Evolutionary conservation across 2,113 vertebrate genomes (phyloP), one percentile per base, ranked within the genome.

Genomic region (Drymodes brunneopygia): DNA sequence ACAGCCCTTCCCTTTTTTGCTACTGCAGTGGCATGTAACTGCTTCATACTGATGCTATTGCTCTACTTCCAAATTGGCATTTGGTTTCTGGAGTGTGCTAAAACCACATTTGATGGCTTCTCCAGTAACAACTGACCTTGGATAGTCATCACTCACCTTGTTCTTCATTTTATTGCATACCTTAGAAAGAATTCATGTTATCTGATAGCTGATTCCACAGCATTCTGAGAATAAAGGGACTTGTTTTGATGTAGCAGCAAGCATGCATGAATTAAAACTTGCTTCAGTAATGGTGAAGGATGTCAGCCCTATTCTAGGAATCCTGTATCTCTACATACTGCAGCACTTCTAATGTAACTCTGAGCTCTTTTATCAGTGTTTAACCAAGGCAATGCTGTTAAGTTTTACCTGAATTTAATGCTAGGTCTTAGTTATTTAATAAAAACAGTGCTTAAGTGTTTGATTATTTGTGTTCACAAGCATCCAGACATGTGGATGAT

Each of bases 1-100:
- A 23, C 35, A 78, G 51, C 42, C 31, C 15, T 24, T 86, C 62
- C 33, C 5, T n/a, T 73, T 78, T 58, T 72, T 82, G 31, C 24
- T 75, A 17, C 58, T 86, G 31, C 50, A 47, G 0, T 23, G 45
- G 29, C 25, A 53, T 0, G 0, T 8, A 57, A 86, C 22, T 94
- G 66, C 82, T 69, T 82, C 54, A 29, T 51, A 25, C 23, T 38
- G 66, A 50, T 25, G 15, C 33, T 77, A 29, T 0, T 69, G 20
- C 45, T 92, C 15, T 62, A 15, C 36, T 70, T 83, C 36, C 42
- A 81, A 73, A 50, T 16, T 56, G 51, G 54, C 56, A 29, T 88
- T 42, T 83, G 45, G 31, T 86, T 88, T 73, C 42, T 88, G 51
- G 67, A 86, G 73, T 47, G 27, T 61, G 72, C 60, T 83, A 45